Base-by-base conservation (phyloP, 1,140 invertebrate species). In the Pantala flavescens region DNA sequence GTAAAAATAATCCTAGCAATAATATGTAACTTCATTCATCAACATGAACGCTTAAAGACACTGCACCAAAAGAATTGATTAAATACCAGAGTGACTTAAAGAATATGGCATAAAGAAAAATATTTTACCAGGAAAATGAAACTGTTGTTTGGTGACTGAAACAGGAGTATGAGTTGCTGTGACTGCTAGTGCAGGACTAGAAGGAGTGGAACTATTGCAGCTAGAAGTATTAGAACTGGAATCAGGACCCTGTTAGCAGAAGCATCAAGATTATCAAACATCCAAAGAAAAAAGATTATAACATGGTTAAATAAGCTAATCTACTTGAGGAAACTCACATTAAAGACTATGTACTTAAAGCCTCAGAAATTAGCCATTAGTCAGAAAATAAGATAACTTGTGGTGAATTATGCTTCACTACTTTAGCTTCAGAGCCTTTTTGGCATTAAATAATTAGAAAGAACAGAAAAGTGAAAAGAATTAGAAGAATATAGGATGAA, bases 121-220 rank as follows among this genome's bases (percentile, higher is more conserved):
- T n/a, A 43, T 36, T 77, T 76, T 82, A 92, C 91, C 92, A 81
- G 94, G 93, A 86, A 96, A 96, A 81, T 93, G 88, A 82, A 97
- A 96, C 82, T 93, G 89, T 79, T 87, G 87, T 78, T 83, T 86
- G 72, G 81, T 82, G 77, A 81, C 80, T 77, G 85, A 82, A 78
- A 84, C 83, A 79, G 86, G 86, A 76, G 87, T 87, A 81, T 84
- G 83, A 79, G 82, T 84, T 72, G 81, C 79, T 24, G 75, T 42
- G 78, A 82, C 81, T 78, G 90, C 85, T 71, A 94, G 86, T 76
- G 95, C 95, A 74, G 96, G 96, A 84, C 94, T 97, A 78, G 94
- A 97, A 77, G 95, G 95, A 75, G 95, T 95, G 76, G 95, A 97
- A 82, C 94, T 97, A 83, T 96, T 98, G 85, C 95, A 97, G 81